A percentile compares a stretch with the other conserved stretches of the same genome.
These are phyloP conservation scores for Acleris cristana DNA, from an alignment of 2,888 invertebrate genomes.

Conservation along the genomic window DNA sequence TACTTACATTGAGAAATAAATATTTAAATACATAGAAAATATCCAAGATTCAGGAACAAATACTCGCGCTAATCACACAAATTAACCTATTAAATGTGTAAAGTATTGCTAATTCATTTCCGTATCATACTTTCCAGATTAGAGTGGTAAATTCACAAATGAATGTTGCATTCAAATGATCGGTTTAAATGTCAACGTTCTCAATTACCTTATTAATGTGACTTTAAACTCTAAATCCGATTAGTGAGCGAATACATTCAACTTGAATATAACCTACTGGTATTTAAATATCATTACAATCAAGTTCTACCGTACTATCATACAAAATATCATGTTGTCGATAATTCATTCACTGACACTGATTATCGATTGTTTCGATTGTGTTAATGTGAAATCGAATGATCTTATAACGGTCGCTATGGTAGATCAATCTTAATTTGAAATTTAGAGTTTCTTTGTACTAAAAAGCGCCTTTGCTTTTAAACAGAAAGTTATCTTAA, in stretches of 20 bases:
- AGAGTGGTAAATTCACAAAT: background rate
- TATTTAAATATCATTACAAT: conserved; percentile 11
- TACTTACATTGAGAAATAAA: too few relatives aligned
- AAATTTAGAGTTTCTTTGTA: background rate
- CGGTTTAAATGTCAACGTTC: background rate
- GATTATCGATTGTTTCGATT: conserved; percentile 29
- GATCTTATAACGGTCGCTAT: background rate
- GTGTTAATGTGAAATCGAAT: conserved; percentile 8
- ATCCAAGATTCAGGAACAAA: too few relatives aligned
- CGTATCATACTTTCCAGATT: background rate
- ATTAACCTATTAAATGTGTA: too few relatives aligned
- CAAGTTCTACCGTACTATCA: background rate
- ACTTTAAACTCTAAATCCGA: conserved; percentile 7
- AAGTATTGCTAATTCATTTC: too few relatives aligned
- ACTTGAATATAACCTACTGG: background rate
- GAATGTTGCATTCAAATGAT: conserved; percentile 13
- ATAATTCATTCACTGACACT: conserved; percentile 12
- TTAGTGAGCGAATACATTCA: conserved; percentile 6
- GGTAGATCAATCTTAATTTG: background rate
- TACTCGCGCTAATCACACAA: too few relatives aligned
- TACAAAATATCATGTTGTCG: background rate
- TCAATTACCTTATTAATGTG: conserved; percentile 11
- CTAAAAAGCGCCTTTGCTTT: too few relatives aligned
- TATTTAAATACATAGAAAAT: too few relatives aligned
- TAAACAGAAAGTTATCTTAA: too few relatives aligned